phyloP scores from a whole-genome alignment of 2,797 vertebrate species.

The Diplodus sargus region DNA sequence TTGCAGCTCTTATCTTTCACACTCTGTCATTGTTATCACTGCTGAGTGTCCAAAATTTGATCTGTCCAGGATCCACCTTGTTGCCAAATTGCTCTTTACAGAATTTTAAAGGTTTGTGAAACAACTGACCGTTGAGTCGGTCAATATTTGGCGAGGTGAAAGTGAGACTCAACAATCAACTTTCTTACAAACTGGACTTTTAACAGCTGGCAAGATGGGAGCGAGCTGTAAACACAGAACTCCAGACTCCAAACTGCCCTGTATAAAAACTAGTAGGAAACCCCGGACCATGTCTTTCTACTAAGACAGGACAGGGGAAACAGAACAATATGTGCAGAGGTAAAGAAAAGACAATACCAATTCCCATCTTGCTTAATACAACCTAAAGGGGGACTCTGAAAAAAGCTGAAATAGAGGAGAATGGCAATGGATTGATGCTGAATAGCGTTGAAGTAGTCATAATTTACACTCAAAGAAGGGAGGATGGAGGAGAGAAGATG shows the following conservation, averaged over 20 bases:
- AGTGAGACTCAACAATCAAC: too few species aligned
- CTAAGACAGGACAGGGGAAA: background rate
- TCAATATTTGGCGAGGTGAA: too few species aligned
- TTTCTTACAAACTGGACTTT: background rate
- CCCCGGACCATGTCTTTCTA: background rate
- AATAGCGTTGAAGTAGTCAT: slow-evolving; percentile 2
- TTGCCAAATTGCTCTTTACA: background rate
- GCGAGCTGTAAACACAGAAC: slow-evolving; percentile 29
- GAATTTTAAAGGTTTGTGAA: too few species aligned
- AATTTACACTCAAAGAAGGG: slow-evolving; percentile 10
- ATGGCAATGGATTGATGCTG: background rate
- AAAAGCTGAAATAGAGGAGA: background rate
- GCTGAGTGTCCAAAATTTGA: slow-evolving; percentile 9
- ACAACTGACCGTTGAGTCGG: too few species aligned
- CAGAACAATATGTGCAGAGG: background rate
- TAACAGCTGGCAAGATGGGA: slow-evolving; percentile 15
- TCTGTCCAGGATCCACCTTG: background rate
- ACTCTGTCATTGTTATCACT: background rate
- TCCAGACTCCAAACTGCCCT: slow-evolving; percentile 16
- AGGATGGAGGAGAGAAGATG: background rate
- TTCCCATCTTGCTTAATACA: background rate
- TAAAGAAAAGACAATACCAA: slow-evolving; percentile 1
- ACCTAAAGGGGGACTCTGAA: background rate
- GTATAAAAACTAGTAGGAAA: slow-evolving; percentile 28
- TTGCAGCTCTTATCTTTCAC: background rate